Percentiles rank a stretch among this genome's conserved stretches.
These are phyloP conservation scores for Adelosebastes latens DNA, from an alignment of 2,797 vertebrate species.

Conservation along the genomic window DNA sequence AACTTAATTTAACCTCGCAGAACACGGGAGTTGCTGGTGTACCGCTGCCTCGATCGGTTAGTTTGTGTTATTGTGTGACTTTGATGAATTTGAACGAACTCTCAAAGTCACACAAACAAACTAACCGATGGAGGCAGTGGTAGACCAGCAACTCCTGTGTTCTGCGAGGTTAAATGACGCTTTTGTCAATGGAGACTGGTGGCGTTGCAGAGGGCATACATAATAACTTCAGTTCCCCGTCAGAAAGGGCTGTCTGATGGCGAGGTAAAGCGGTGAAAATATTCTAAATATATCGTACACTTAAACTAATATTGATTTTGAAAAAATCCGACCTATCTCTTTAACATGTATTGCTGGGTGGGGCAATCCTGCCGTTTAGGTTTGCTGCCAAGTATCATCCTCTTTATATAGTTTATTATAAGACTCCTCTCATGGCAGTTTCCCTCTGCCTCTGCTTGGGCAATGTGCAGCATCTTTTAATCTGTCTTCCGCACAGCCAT, in stretches of 20 bases:
- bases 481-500: conserved; percentile 34
- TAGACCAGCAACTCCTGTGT: no score
- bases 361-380: background rate
- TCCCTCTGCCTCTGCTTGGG: conserved; percentile 4
- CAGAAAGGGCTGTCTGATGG: background rate
- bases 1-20: background rate
- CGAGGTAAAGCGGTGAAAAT: background rate
- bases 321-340: background rate
- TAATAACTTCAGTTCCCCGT: background rate
- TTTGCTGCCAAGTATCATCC: conserved; percentile 6
- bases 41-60: no score
- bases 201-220: background rate
- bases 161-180: no score
- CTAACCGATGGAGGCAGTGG: no score
- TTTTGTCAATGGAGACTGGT: no score
- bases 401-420: conserved; percentile 25
- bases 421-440: background rate
- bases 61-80: background rate
- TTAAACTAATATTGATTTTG: background rate
- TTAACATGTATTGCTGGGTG: background rate
- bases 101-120: no score
- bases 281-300: background rate
- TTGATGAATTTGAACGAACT: background rate
- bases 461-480: conserved; percentile 10
- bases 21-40: background rate